Evolutionary conservation across 2,113 vertebrate species (phyloP).

Genomic region (Romanogobio albipinnatus): DNA sequence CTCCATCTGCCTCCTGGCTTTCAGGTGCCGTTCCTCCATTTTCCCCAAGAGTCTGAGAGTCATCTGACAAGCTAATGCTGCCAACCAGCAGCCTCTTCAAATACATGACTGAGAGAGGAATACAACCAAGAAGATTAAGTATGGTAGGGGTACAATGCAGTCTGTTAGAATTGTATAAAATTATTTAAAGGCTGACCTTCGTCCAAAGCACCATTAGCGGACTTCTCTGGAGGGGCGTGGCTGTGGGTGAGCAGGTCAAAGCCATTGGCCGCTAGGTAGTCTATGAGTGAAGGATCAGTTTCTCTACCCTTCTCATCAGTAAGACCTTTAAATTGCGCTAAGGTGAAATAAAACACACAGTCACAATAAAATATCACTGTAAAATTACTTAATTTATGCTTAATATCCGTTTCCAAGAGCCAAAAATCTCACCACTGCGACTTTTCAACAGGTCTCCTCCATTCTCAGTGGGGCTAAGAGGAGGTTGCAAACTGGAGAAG

Average conservation of each 20-base stretch:
- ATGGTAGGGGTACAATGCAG: too few species aligned
- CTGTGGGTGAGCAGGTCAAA: conserved; percentile 73
- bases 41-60: conserved; percentile 67
- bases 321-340: conserved; percentile 73
- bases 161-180: neutral
- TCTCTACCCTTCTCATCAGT: conserved; percentile 67
- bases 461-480: conserved; percentile 72
- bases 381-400: neutral
- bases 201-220: conserved; percentile 70
- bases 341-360: conserved; percentile 47
- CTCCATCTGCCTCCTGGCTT: conserved; percentile 56
- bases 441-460: conserved; percentile 65
- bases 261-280: conserved; percentile 74
- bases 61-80: conserved; percentile 72
- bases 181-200: conserved; percentile 69
- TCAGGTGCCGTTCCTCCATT: conserved; percentile 63
- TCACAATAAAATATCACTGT: conserved; percentile 37
- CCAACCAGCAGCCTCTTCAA: conserved; percentile 80
- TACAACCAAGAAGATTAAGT: neutral
- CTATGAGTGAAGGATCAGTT: conserved; percentile 67
- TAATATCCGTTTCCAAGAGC: neutral
- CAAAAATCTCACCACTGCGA: conserved; percentile 65
- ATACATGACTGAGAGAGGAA: conserved; percentile 71
- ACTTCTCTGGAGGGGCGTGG: conserved; percentile 69
- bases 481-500: conserved; percentile 57